phyloP scores from a whole-genome alignment of 2,888 invertebrate genomes.

The Himalopsyche japonica region DNA sequence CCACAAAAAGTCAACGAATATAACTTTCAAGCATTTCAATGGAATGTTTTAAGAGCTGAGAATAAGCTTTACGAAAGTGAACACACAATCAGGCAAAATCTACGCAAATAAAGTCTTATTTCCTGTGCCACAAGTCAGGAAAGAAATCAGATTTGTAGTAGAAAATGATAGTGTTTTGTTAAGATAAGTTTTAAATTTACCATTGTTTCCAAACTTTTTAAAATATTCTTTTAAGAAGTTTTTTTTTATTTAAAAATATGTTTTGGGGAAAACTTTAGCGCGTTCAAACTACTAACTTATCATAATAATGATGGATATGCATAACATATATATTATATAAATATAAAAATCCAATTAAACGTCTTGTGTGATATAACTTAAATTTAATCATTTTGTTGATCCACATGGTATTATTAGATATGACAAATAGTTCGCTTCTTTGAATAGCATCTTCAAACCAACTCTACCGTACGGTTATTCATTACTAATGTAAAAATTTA shows the following conservation, averaged over 20 bases:
- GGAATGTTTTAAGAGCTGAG: not conserved
- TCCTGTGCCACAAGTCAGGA: not conserved
- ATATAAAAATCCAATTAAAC: no score
- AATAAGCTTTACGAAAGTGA: not conserved
- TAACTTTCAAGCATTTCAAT: not conserved
- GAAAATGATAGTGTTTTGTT: not conserved
- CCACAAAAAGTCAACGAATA: not conserved
- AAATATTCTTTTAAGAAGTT: not conserved
- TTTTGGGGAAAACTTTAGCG: no score
- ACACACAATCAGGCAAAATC: not conserved
- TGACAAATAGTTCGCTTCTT: no score
- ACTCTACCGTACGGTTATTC: no score
- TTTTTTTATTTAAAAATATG: not conserved
- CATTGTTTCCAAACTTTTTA: not conserved
- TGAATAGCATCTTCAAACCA: no score
- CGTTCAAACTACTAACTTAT: no score
- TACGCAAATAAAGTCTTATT: not conserved
- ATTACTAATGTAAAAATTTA: no score
- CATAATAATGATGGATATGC: no score
- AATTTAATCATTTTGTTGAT: no score
- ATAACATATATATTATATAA: no score
- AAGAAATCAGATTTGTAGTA: not conserved
- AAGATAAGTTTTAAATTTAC: not conserved
- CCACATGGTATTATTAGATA: no score
- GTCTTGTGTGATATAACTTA: no score